These are phyloP conservation scores for Paracyclopina nana DNA, from an alignment of 1,140 invertebrate species.

Conservation along the genomic window DNA sequence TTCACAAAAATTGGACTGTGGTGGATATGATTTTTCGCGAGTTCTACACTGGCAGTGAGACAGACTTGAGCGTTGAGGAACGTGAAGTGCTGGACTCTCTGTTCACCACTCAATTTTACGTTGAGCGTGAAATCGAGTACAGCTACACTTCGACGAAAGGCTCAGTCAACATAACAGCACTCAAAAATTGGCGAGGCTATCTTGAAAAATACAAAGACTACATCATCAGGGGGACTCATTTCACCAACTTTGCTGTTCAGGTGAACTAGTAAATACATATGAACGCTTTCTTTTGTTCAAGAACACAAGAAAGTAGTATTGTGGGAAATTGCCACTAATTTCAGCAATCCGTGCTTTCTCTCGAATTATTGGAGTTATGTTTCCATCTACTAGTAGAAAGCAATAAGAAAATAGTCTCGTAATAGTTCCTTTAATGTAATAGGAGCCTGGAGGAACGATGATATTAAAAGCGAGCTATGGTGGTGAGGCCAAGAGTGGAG, in stretches of 20 bases:
- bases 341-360: too few relatives aligned
- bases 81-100: not conserved
- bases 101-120: conserved; percentile 2
- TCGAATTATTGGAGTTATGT: too few relatives aligned
- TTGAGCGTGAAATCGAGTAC: not conserved
- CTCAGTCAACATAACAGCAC: conserved; percentile 2
- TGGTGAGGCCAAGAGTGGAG: not conserved
- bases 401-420: too few relatives aligned
- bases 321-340: too few relatives aligned
- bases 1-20: conserved; percentile 6
- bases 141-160: not conserved
- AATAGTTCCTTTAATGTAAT: too few relatives aligned
- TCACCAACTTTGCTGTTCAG: conserved; percentile 7
- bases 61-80: not conserved
- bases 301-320: too few relatives aligned
- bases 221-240: conserved; percentile 4
- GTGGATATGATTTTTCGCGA: conserved; percentile 1
- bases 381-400: too few relatives aligned
- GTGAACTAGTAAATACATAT: too few relatives aligned
- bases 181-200: conserved; percentile 2
- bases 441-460: conserved; percentile 8
- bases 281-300: too few relatives aligned
- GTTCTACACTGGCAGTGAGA: conserved; percentile 5
- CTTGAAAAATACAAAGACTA: conserved; percentile 3
- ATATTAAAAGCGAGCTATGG: conserved; percentile 8